Conservation (phyloP, 92 coral and sea anemone species). For the Zoanthus solanderi region DNA sequence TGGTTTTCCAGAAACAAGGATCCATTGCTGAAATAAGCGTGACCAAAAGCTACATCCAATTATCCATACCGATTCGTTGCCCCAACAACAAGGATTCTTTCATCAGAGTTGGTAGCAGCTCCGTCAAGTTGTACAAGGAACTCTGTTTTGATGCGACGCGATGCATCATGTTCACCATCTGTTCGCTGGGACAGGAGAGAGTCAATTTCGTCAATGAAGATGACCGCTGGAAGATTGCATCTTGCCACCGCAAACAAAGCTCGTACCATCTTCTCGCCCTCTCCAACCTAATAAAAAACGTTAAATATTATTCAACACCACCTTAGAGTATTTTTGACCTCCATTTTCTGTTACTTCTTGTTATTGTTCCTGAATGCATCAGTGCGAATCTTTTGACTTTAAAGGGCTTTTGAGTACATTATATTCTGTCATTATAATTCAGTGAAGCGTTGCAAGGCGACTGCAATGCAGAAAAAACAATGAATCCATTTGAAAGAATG, state of each 20-base stretch:
- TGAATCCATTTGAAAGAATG: too few species aligned
- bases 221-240: slow-evolving; percentile 94
- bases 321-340: neutral
- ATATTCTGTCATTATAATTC: too few species aligned
- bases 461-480: too few species aligned
- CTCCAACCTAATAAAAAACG: slow-evolving; percentile 78
- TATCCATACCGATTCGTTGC: slow-evolving; percentile 88
- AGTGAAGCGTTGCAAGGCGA: too few species aligned
- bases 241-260: slow-evolving; percentile 98
- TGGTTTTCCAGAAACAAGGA: too few species aligned
- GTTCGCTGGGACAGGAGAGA: slow-evolving; percentile 94
- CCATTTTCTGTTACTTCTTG: neutral
- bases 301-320: neutral
- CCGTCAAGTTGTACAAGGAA: slow-evolving; percentile 98
- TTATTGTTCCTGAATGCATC: too few species aligned
- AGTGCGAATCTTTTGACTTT: too few species aligned
- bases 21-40: too few species aligned
- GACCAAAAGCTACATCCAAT: neutral
- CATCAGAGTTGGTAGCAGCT: slow-evolving; percentile 93
- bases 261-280: slow-evolving; percentile 99
- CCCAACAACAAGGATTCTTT: slow-evolving; percentile 92
- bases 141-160: slow-evolving; percentile 97
- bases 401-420: too few species aligned
- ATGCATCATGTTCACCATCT: slow-evolving; percentile 98
- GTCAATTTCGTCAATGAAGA: slow-evolving; percentile 98